A percentile compares a stretch with the other conserved stretches of the same genome.
phyloP scores from a whole-genome alignment of 2,797 vertebrate genomes.

The Apodemus agrarius region DNA sequence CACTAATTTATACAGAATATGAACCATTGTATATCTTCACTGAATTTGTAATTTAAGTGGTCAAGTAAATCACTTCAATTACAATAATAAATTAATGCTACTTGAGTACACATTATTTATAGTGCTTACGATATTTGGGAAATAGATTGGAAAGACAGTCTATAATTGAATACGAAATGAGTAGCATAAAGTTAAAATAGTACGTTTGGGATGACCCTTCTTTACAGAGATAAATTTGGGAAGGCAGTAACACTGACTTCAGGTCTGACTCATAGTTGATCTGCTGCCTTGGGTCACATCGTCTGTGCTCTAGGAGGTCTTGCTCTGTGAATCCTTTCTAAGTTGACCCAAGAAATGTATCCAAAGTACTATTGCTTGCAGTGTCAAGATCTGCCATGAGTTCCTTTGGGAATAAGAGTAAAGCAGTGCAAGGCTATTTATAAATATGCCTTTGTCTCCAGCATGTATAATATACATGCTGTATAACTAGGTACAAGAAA shows the following conservation, averaged over 20 bases:
- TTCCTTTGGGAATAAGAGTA: background rate
- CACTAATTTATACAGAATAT: slow-evolving; percentile 6
- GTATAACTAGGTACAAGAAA: background rate
- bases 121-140: background rate
- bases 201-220: background rate
- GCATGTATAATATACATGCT: background rate
- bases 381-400: background rate
- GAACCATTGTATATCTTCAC: background rate
- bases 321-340: background rate
- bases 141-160: background rate
- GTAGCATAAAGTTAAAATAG: background rate
- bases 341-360: slow-evolving; percentile 18
- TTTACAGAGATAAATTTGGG: slow-evolving; percentile 33
- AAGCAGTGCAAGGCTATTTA: background rate
- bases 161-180: background rate
- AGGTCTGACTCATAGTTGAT: background rate
- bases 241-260: slow-evolving; percentile 16
- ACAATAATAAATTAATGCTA: slow-evolving; percentile 8
- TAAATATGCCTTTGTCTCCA: slow-evolving; percentile 1
- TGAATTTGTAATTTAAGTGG: slow-evolving; percentile 36
- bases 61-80: background rate
- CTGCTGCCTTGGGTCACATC: background rate
- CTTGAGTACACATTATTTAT: slow-evolving; percentile 3
- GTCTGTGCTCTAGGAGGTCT: background rate
- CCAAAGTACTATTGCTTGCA: background rate